phyloP scores from a whole-genome alignment of 2,113 vertebrate species.

The Progne subis region DNA sequence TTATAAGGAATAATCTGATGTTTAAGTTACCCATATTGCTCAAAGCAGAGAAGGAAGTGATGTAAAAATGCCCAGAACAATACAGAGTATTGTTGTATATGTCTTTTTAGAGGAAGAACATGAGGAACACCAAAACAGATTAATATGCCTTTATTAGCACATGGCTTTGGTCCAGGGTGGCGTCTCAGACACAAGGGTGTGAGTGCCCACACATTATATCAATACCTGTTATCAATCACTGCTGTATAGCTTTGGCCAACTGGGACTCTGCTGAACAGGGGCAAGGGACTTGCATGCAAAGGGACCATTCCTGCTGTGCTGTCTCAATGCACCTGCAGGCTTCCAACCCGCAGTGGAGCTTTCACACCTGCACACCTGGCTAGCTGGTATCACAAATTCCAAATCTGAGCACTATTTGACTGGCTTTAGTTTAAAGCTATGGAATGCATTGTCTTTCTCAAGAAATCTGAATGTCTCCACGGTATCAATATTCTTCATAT shows the following conservation, averaged over 20 bases:
- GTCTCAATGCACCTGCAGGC: neutral
- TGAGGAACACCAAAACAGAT: neutral
- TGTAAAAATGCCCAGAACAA: neutral
- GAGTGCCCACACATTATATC: neutral
- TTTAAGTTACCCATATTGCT: neutral
- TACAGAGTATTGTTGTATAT: neutral
- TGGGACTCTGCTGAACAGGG: neutral
- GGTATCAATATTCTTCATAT: neutral
- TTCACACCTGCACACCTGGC: neutral
- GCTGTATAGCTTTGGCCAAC: neutral
- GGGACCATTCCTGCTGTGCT: neutral
- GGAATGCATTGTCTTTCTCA: neutral
- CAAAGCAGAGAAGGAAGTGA: neutral
- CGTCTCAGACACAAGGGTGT: neutral
- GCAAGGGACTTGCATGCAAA: neutral
- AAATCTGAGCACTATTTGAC: neutral
- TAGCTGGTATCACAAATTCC: neutral
- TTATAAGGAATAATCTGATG: neutral
- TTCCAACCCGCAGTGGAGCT: neutral
- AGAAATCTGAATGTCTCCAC: neutral
- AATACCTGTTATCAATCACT: neutral
- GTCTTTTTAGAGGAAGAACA: neutral
- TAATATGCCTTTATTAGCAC: neutral
- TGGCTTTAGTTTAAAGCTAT: neutral
- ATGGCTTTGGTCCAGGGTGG: neutral